Evolutionary conservation across 1,140 invertebrate genomes (phyloP), one percentile per base, ranked within the genome.

Genomic region (Bombus pascuorum): DNA sequence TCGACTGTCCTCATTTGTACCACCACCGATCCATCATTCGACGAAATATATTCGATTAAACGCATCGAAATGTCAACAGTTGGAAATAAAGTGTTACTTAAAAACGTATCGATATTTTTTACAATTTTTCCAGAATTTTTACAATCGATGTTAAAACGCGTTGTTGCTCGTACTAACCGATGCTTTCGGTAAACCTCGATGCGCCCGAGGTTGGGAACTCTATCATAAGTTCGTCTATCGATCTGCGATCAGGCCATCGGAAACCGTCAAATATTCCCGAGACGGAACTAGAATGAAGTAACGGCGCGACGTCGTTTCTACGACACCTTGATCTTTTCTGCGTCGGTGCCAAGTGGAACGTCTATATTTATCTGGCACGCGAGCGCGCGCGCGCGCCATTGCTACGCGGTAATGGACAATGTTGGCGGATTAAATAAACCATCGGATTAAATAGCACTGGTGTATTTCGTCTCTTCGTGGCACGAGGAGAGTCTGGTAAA

Each of bases 251-350:
- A 28, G 25, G 59, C 10, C 59, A 62, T 28, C 59, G 28, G 59
- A n/a, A 62, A n/a, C 28, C 10, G 59, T 62, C 59, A 62, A 53
- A 75, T 53, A 34, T 53, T 44, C 6, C 8, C 10, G 13, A 32
- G 25, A 18, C n/a, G 25, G 72, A 74, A 44, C 42, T 32, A 32
- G 39, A 37, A 32, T 44, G 13, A 15, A 42, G 2, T 9, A 42
- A 25, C 13, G 37, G 5, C 42, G 32, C 32, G n/a, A 34, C 59
- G 73, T 68, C 72, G 28, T 66, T 53, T 32, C 57, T 37, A 18
- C 72, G 74, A 80, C 66, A 85, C 83, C 76, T 80, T 80, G 83
- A 85, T 79, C 83, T 79, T 85, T 85, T 79, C 83, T 85, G 76
- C 39, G 5, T n/a, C 68, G 28, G 39, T 80, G 83, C 83, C 83